Conservation (phyloP, 2,888 invertebrate species). For the Melitaea athalia region DNA sequence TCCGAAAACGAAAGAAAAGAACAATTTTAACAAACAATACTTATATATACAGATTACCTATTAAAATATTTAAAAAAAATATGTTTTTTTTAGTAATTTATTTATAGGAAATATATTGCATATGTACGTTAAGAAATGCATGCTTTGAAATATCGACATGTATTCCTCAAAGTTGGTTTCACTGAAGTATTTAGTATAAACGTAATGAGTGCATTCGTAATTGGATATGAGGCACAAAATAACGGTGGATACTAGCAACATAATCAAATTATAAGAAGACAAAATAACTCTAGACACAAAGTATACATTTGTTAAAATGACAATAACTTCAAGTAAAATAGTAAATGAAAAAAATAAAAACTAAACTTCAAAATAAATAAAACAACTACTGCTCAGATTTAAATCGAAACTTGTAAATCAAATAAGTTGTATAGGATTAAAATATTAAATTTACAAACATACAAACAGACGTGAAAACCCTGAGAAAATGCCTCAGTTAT, state of each 20-base stretch:
- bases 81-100: no score
- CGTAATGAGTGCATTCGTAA: background rate
- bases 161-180: conserved; percentile 75
- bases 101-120: background rate
- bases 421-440: no score
- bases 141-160: conserved; percentile 11
- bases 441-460: no score
- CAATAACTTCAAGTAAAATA: background rate
- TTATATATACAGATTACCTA: conserved; percentile 5
- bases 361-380: no score
- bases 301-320: background rate
- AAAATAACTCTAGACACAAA: conserved; percentile 35
- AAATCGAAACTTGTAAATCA: no score
- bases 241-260: conserved; percentile 18
- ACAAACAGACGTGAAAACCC: no score
- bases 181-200: background rate
- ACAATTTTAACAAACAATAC: conserved; percentile 30
- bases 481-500: no score
- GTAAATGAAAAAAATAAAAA: no score
- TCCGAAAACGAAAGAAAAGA: conserved; percentile 55
- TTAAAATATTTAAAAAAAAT: background rate
- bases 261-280: conserved; percentile 32
- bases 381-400: no score
- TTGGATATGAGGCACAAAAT: background rate
- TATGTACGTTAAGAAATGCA: conserved; percentile 6